These are phyloP conservation scores for Azemiops feae DNA, from an alignment of 2,113 vertebrate species.

Conservation along the genomic window DNA sequence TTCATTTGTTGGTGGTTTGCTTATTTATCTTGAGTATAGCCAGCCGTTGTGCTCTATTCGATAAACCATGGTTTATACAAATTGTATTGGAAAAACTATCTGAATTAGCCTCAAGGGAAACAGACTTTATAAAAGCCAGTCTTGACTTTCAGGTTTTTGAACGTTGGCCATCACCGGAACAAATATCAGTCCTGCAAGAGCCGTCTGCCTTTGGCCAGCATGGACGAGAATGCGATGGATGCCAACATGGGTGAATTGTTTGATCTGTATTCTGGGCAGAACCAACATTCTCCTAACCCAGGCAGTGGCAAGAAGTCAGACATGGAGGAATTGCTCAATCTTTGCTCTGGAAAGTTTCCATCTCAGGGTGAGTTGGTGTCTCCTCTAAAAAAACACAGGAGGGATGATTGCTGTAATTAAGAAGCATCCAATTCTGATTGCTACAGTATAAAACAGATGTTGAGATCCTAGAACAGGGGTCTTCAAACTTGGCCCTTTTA, in stretches of 20 bases:
- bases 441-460: background rate
- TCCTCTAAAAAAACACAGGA: background rate
- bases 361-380: conserved; percentile 70
- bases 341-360: conserved; percentile 87
- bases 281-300: conserved; percentile 36
- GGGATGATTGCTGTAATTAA: background rate
- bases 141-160: conserved; percentile 72
- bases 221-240: conserved; percentile 99
- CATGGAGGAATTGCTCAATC: conserved; percentile 83
- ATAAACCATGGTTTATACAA: background rate
- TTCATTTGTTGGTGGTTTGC: background rate
- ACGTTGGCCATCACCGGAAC: conserved; percentile 74
- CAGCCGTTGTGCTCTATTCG: background rate
- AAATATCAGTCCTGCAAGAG: conserved; percentile 80
- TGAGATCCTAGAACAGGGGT: background rate
- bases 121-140: background rate
- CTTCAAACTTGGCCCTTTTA: too few species aligned
- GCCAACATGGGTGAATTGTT: conserved; percentile 94
- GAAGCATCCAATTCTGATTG: background rate
- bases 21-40: background rate
- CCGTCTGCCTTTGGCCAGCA: conserved; percentile 81
- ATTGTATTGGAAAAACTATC: background rate
- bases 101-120: background rate
- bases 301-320: conserved; percentile 67
- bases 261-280: conserved; percentile 87